Evolutionary conservation across 1,140 invertebrate species (phyloP), one percentile per base, ranked within the genome.

Genomic region (Hyphantria cunea): DNA sequence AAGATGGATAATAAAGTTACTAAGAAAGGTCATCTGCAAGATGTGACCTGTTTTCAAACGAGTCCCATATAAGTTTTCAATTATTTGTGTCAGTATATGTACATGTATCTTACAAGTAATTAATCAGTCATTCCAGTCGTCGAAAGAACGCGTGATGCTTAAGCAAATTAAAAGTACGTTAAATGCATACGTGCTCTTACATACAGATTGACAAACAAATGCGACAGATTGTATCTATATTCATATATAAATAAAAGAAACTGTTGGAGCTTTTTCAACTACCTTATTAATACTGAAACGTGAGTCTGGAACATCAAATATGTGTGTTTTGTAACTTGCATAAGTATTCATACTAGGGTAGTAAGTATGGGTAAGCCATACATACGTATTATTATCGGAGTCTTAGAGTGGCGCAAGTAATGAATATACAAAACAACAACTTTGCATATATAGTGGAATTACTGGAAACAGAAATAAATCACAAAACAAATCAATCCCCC

Each of bases 91-190:
- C 53, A 55, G 14, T 33, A 41, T 13, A 33, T 44, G 53, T 55
- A 47, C 53, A 55, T 33, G 17, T 25, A 1, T 25, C 17, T 54
- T 45, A 11, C 53, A 55, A 45, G 59, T 61, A 61, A 61, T 61
- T 61, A 61, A 61, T 45, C 50, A 61, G 49, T 32, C 59, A 61
- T 61, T 61, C 59, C 33, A 37, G 41, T 49, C 49, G 59, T 47
- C 37, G n/a, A n/a, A 51, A 34, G 48, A 42, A 51, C 39, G 39
- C 48, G 47, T 33, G 41, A 60, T 49, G 17, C 45, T 59, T 49
- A 58, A 59, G 51, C 41, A 53, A 54, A 63, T 63, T 54, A 63
- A 63, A 49, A 63, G 55, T 41, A 54, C 52, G 34, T 9, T 55
- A 63, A 55, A 42, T 50, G 60, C 15, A 41, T 54, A 55, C 51